Percentiles rank a stretch among this genome's conserved stretches.
phyloP scores from a whole-genome alignment of 2,113 vertebrate species.

The Vombatus ursinus region DNA sequence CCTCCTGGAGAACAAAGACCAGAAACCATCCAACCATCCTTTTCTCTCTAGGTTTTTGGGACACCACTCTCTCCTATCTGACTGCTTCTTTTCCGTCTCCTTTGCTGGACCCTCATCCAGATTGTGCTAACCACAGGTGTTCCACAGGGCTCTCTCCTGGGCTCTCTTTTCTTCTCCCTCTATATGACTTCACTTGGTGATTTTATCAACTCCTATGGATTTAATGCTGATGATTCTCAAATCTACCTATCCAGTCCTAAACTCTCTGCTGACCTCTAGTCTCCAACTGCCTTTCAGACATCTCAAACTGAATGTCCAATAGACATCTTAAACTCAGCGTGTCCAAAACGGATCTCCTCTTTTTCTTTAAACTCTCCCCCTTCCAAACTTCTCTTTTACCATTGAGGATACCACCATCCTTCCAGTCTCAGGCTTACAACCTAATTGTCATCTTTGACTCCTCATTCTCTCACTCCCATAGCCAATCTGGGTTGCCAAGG shows the following conservation, averaged over 20 bases:
- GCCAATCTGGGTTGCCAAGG: not conserved
- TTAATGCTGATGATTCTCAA: not conserved
- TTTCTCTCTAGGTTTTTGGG: not conserved
- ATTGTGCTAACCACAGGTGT: not conserved
- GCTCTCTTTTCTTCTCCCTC: not conserved
- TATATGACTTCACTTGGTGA: not conserved
- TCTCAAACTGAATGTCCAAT: not conserved
- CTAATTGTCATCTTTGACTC: not conserved
- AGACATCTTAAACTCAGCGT: not conserved
- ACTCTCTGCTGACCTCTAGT: not conserved
- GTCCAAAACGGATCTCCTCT: not conserved
- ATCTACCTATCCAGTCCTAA: not conserved
- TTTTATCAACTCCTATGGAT: not conserved
- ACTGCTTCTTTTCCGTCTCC: not conserved
- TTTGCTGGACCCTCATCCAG: not conserved
- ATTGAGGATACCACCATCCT: not conserved
- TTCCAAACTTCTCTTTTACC: not conserved
- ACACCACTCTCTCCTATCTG: not conserved
- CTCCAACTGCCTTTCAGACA: not conserved
- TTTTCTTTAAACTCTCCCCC: not conserved
- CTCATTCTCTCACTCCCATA: not conserved
- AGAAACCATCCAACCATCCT: no score
- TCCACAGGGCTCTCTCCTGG: not conserved
- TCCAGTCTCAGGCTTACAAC: not conserved
- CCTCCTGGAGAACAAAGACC: no score